These are phyloP conservation scores for Thecophora atra DNA, from an alignment of 2,888 invertebrate genomes.

Conservation along the genomic window DNA sequence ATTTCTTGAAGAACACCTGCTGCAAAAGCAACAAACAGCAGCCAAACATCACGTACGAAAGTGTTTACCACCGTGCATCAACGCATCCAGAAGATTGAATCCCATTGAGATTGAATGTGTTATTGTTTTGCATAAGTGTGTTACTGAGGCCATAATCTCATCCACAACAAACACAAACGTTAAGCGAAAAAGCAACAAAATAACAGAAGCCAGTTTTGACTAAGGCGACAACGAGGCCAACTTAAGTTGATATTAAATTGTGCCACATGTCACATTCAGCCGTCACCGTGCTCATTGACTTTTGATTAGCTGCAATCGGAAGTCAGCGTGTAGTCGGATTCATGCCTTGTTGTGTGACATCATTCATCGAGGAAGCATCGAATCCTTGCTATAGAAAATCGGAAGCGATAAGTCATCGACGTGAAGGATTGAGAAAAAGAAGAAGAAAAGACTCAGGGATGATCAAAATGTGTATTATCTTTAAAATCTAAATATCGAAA, in stretches of 20 bases:
- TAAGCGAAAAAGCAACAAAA: background rate
- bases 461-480: too few species aligned
- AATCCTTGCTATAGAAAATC: too few species aligned
- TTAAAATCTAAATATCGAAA: too few species aligned
- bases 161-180: background rate
- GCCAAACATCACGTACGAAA: constrained; percentile 8
- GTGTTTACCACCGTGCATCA: constrained; percentile 1
- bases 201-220: background rate
- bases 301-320: background rate
- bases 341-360: too few species aligned
- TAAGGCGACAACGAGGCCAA: background rate
- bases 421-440: too few species aligned
- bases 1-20: constrained; percentile 3
- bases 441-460: too few species aligned
- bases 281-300: background rate
- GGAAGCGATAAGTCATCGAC: too few species aligned
- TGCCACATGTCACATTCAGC: background rate
- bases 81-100: background rate
- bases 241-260: too few species aligned
- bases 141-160: constrained; percentile 20
- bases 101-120: background rate
- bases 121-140: constrained; percentile 15
- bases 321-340: too few species aligned
- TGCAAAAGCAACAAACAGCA: background rate
- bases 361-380: too few species aligned